These are phyloP conservation scores for Lithosia quadra DNA, from an alignment of 2,888 invertebrate genomes.

Conservation along the genomic window DNA sequence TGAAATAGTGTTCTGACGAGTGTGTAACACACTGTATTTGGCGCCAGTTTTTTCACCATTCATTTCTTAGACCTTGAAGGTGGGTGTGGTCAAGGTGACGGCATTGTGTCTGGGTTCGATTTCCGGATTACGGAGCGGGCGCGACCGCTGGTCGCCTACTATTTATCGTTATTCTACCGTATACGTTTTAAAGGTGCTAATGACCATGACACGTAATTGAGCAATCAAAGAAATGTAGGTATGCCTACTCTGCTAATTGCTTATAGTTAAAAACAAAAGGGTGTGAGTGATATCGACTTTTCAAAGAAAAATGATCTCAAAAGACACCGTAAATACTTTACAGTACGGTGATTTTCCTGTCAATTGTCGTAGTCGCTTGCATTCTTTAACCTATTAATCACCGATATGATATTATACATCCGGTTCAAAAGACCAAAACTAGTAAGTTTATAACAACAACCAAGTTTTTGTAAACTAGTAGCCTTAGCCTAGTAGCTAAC, in stretches of 20 bases:
- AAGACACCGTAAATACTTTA: too few relatives aligned
- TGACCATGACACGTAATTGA: slow-evolving; percentile 38
- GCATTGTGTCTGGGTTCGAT: slow-evolving; percentile 59
- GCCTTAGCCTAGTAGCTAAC: too few relatives aligned
- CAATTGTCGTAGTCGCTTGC: not conserved
- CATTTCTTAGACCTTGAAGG: slow-evolving; percentile 82
- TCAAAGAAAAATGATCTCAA: not conserved
- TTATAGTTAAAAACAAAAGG: not conserved
- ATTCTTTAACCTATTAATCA: not conserved
- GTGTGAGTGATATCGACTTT: not conserved
- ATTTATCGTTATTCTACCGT: slow-evolving; percentile 39
- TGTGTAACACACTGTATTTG: slow-evolving; percentile 16
- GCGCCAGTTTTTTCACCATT: slow-evolving; percentile 60
- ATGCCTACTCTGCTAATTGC: not conserved
- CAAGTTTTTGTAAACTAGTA: too few relatives aligned
- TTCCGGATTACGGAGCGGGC: slow-evolving; percentile 67
- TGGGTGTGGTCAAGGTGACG: slow-evolving; percentile 65
- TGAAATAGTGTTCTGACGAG: slow-evolving; percentile 3
- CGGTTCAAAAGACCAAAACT: not conserved
- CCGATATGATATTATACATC: not conserved
- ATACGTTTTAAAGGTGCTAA: slow-evolving; percentile 24
- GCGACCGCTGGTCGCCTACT: slow-evolving; percentile 17
- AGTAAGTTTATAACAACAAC: too few relatives aligned
- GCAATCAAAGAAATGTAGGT: slow-evolving; percentile 14
- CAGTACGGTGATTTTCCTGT: too few relatives aligned